These are phyloP conservation scores for Atherinosoma microstoma DNA, from an alignment of 2,797 vertebrate species.

Conservation along the genomic window DNA sequence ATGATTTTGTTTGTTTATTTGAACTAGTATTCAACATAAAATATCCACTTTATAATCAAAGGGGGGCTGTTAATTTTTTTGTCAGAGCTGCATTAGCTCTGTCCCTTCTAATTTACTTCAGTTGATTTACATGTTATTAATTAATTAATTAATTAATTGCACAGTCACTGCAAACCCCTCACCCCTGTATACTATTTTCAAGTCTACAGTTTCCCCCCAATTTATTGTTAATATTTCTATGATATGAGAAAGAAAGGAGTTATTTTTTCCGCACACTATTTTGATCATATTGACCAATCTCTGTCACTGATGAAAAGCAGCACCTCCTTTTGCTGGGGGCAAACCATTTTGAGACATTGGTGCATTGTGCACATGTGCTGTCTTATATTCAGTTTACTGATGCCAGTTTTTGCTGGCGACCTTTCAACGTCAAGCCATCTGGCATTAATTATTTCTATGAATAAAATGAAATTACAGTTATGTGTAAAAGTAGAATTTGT, in stretches of 20 bases:
- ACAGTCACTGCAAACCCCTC: neutral
- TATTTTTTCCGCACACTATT: neutral
- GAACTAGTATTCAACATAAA: neutral
- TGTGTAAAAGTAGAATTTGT: slow-evolving; percentile 42
- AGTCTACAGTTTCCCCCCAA: neutral
- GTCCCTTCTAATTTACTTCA: neutral
- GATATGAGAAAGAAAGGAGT: neutral
- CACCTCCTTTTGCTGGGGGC: slow-evolving; percentile 1
- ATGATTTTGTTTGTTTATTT: neutral
- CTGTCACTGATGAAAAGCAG: slow-evolving; percentile 10
- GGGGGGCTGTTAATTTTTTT: neutral
- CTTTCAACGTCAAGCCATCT: slow-evolving; percentile 28
- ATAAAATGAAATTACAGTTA: slow-evolving; percentile 36
- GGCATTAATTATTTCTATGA: slow-evolving; percentile 33
- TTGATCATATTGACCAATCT: slow-evolving; percentile 1
- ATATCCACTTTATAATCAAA: neutral
- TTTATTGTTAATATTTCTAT: neutral
- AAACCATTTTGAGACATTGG: slow-evolving; percentile 22
- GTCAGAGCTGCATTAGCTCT: neutral
- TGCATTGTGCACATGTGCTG: slow-evolving; percentile 18
- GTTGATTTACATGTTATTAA: neutral
- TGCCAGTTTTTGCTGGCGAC: slow-evolving; percentile 19
- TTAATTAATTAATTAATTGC: neutral
- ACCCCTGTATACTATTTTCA: neutral
- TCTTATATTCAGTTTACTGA: slow-evolving; percentile 12